Base-by-base conservation (phyloP, 1,140 invertebrate genomes). In the Aethina tumida region DNA sequence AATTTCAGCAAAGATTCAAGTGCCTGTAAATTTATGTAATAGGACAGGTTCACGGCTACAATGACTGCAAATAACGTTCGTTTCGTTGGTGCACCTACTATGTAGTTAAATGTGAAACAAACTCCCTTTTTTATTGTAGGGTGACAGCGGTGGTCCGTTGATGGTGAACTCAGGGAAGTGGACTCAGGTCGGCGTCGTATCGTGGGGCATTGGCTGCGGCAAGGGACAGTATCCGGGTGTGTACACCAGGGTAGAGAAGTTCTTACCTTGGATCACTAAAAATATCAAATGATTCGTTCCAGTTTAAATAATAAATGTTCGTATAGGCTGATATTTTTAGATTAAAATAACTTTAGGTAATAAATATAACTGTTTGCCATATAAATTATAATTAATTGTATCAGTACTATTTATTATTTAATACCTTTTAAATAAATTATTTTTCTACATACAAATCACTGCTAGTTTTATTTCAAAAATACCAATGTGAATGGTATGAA, bases 171-270 rank as follows among this genome's bases (percentile, higher is more conserved):
- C 80, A 25, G 80, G 79, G 16, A 71, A 74, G 38, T 87, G 84
- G 78, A 81, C 73, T 0, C 81, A 87, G 66, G 82, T 91, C 2
- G 92, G 91, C 19, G 78, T 96, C 8, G 88, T 93, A 0, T 90
- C 86, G 9, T 95, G 86, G 84, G 93, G 93, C 15, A 88, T 91
- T 50, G 88, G 89, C 16, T 95, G 91, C 58, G 91, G 89, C 5
- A 83, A 90, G 66, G 81, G 81, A 14, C 79, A 87, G 59, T 88
- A 85, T 64, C 91, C 91, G 1, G 91, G 91, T 7, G 88, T 92
- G 1, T 92, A 92, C 60, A 77, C 55, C 2, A 69, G 83, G 53
- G 78, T 89, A 10, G 75, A 80, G 12, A 73, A 74, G 39, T 86
- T 84, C 62, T 59, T 84, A 47, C 71, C 74, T 7, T 90, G 86